Conservation (phyloP, 2,797 vertebrate species). For the Anguilla marmorata region DNA sequence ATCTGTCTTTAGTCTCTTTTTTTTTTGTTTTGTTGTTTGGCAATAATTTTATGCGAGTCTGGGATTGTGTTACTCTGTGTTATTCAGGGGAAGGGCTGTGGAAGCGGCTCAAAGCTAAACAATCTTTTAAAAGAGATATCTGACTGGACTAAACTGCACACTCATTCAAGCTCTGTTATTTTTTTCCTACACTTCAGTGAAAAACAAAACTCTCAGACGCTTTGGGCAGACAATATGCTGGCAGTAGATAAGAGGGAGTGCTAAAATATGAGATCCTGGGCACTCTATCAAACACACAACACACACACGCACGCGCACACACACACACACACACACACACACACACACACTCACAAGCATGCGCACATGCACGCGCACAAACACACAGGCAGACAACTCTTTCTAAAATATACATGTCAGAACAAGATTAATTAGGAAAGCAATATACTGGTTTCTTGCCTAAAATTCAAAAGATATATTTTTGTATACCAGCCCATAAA, state of each 20-base stretch:
- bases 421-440: background rate
- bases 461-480: too few species aligned
- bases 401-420: background rate
- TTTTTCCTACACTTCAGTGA: conserved; percentile 43
- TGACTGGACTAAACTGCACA: conserved; percentile 53
- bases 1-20: background rate
- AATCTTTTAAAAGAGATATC: conserved; percentile 47
- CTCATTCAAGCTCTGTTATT: conserved; percentile 49
- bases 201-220: conserved; percentile 58
- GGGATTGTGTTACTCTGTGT: background rate
- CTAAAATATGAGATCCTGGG: conserved; percentile 52
- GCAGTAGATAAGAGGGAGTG: conserved; percentile 55
- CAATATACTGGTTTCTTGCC: background rate
- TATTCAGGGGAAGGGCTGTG: conserved; percentile 49
- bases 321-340: conserved; percentile 36
- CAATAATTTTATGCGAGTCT: background rate
- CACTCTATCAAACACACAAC: conserved; percentile 50
- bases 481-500: too few species aligned
- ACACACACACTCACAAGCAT: background rate
- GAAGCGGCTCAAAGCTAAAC: conserved; percentile 47
- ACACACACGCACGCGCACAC: conserved; percentile 11
- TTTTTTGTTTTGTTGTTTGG: conserved; percentile 13
- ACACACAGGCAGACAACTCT: background rate
- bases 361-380: background rate
- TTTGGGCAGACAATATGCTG: conserved; percentile 51